Percentiles rank a stretch among this genome's conserved stretches.
Conservation (phyloP, 37 sponge, comb jelly and placozoan species). For the Agelas oroides region DNA sequence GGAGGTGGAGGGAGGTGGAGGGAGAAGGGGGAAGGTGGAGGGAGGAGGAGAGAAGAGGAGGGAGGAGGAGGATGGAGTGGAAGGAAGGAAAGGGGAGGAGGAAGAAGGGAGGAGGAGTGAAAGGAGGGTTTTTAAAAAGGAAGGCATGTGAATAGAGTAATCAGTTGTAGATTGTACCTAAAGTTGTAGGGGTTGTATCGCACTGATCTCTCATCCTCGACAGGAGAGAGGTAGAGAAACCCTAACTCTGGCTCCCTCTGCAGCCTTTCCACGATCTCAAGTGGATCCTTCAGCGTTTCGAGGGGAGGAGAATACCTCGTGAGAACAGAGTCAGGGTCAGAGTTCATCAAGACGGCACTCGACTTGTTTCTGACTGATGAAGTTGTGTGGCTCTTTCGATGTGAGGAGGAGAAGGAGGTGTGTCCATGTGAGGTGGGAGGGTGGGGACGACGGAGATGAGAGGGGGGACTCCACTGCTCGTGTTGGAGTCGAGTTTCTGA, state of each 20-base stretch:
- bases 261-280: slow-evolving; percentile 86
- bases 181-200: slow-evolving; percentile 94
- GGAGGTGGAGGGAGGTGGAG: too few species aligned
- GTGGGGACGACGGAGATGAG: background rate
- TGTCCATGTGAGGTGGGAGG: background rate
- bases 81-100: too few species aligned
- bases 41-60: too few species aligned
- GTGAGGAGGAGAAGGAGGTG: background rate
- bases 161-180: slow-evolving; percentile 57
- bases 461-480: background rate
- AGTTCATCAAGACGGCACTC: slow-evolving; percentile 5
- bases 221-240: slow-evolving; percentile 92
- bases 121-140: too few species aligned
- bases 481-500: background rate
- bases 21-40: too few species aligned
- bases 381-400: slow-evolving; percentile 7
- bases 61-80: too few species aligned
- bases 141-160: too few species aligned
- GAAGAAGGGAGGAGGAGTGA: too few species aligned
- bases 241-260: slow-evolving; percentile 88
- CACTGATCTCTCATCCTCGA: slow-evolving; percentile 58
- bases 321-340: slow-evolving; percentile 41
- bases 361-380: background rate
- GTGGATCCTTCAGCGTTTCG: slow-evolving; percentile 73
- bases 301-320: slow-evolving; percentile 66